phyloP scores from a whole-genome alignment of 2,888 invertebrate species.

The Apantesis nais region DNA sequence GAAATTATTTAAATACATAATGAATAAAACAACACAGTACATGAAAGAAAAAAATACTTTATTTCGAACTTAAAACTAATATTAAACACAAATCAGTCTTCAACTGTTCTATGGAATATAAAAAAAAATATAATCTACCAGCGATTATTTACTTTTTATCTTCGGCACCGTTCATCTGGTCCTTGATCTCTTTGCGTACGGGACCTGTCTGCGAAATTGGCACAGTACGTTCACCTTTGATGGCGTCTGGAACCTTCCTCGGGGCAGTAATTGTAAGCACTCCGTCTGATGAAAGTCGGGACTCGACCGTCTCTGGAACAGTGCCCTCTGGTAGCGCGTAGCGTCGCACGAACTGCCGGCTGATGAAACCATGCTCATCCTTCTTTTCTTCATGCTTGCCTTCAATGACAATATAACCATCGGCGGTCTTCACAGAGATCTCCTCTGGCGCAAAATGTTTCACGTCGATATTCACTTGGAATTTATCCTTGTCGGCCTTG shows the following conservation, averaged over 20 bases:
- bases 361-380: conserved; percentile 89
- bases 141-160: conserved; percentile 25
- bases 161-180: conserved; percentile 34
- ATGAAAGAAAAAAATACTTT: conserved; percentile 5
- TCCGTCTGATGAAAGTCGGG: conserved; percentile 90
- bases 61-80: conserved; percentile 26
- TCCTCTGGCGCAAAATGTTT: conserved; percentile 91
- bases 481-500: conserved; percentile 85
- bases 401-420: conserved; percentile 88
- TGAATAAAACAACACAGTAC: background rate
- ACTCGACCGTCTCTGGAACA: conserved; percentile 87
- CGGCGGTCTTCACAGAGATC: conserved; percentile 89
- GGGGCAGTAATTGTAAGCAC: conserved; percentile 89
- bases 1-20: no score
- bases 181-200: conserved; percentile 63
- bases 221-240: conserved; percentile 60
- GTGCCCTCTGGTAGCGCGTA: conserved; percentile 90
- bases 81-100: conserved; percentile 55
- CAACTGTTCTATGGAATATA: conserved; percentile 40
- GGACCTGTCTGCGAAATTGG: conserved; percentile 67
- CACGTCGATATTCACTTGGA: conserved; percentile 89
- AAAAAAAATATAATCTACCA: conserved; percentile 5
- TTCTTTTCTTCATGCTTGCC: conserved; percentile 91
- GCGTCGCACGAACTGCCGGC: conserved; percentile 89
- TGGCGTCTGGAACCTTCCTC: conserved; percentile 51